Evolutionary conservation across 2,113 vertebrate genomes (phyloP).

Genomic region (Elanus axillaris): DNA sequence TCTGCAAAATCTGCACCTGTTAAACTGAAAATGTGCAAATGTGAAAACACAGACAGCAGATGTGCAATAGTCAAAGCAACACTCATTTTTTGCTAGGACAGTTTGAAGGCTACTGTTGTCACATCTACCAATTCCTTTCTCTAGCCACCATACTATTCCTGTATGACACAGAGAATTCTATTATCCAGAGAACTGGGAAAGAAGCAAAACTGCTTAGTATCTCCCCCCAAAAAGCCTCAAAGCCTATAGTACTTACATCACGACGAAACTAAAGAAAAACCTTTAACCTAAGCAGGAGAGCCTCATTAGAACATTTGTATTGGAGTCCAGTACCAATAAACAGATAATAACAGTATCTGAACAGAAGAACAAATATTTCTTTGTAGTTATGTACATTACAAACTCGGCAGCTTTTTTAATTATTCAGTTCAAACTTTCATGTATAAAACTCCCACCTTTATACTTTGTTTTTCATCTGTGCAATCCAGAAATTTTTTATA

Average conservation of each 20-base stretch:
- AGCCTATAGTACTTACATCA: background rate
- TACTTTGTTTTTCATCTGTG: background rate
- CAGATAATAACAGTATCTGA: background rate
- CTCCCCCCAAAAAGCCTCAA: background rate
- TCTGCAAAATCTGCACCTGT: constrained; percentile 48
- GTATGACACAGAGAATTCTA: background rate
- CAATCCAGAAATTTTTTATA: background rate
- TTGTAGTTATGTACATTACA: background rate
- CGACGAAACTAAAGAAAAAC: background rate
- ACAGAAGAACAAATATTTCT: background rate
- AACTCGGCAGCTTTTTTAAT: background rate
- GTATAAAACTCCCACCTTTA: background rate
- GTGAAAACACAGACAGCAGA: background rate
- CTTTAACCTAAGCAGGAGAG: background rate
- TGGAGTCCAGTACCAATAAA: background rate
- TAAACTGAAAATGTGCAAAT: background rate
- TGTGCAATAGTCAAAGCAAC: background rate
- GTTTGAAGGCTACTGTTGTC: background rate
- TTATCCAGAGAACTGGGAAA: background rate
- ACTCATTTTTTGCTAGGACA: background rate
- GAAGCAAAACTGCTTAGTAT: background rate
- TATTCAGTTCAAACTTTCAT: background rate
- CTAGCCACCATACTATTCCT: background rate
- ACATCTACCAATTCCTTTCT: background rate
- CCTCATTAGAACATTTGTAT: background rate